Conservation (phyloP, 92 coral and sea anemone species). For the Paragorgia papillata region DNA sequence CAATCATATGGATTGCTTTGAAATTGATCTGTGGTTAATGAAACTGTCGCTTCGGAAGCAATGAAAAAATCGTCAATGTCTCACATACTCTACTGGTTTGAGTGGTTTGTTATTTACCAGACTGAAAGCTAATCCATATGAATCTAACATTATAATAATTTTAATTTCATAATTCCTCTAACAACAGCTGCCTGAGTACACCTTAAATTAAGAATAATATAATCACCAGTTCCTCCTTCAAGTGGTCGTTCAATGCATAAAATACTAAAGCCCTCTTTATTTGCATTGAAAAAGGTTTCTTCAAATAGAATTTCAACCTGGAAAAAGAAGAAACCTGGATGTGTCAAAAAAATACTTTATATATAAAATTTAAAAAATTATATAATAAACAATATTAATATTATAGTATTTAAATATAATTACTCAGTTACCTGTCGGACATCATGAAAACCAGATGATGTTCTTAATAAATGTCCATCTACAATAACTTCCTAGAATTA, state of each 20-base stretch:
- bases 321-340: background rate
- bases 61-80: too few species aligned
- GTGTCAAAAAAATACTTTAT: background rate
- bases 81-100: too few species aligned
- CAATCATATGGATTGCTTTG: too few species aligned
- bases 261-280: conserved; percentile 83
- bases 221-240: conserved; percentile 92
- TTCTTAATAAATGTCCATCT: conserved; percentile 86
- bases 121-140: too few species aligned
- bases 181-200: too few species aligned
- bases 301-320: conserved; percentile 93
- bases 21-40: too few species aligned
- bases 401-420: background rate
- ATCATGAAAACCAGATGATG: conserved; percentile 95
- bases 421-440: conserved; percentile 86
- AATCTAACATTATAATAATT: too few species aligned
- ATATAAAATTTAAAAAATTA: background rate
- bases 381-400: too few species aligned
- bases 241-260: conserved; percentile 94
- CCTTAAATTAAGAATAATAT: too few species aligned
- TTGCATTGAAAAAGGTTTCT: conserved; percentile 89
- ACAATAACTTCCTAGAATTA: conserved; percentile 80
- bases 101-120: too few species aligned
- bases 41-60: too few species aligned
- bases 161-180: too few species aligned